Evolutionary conservation across 2,797 vertebrate genomes (phyloP).

Genomic region (Carduelis carduelis): DNA sequence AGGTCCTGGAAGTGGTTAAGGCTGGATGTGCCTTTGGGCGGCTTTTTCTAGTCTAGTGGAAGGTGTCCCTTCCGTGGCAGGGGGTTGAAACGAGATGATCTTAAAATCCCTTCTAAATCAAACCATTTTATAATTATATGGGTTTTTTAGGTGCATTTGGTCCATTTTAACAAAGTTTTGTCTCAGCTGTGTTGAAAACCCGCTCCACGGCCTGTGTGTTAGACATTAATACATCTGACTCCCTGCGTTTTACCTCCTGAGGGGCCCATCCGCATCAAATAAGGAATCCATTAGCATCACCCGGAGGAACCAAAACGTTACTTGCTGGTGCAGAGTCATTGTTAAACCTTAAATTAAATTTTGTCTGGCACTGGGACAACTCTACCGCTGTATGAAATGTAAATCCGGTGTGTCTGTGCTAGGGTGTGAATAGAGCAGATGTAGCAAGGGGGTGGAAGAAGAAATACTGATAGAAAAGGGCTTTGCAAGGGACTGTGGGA

Average conservation of each 20-base stretch:
- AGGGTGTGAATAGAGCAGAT: accelerated
- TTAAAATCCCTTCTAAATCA: neutral
- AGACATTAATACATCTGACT: accelerated
- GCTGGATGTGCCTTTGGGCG: neutral
- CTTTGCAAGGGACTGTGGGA: neutral
- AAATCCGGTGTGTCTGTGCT: accelerated
- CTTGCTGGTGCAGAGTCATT: neutral
- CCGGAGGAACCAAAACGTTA: accelerated
- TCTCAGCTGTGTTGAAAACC: neutral
- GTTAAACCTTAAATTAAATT: neutral
- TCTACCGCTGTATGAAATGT: neutral
- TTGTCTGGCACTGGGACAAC: neutral
- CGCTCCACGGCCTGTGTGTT: neutral
- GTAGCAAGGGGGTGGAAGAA: neutral
- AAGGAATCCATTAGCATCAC: neutral
- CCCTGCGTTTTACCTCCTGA: accelerated
- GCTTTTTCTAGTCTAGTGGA: neutral
- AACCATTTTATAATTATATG: no score
- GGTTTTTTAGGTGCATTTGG: accelerated
- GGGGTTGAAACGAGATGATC: neutral
- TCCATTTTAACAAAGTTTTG: neutral
- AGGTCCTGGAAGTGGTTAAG: neutral
- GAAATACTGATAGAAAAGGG: neutral
- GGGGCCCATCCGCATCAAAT: neutral
- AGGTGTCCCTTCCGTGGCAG: neutral